These are phyloP conservation scores for Eolophus roseicapilla DNA, from an alignment of 2,113 vertebrate genomes.

Conservation along the genomic window DNA sequence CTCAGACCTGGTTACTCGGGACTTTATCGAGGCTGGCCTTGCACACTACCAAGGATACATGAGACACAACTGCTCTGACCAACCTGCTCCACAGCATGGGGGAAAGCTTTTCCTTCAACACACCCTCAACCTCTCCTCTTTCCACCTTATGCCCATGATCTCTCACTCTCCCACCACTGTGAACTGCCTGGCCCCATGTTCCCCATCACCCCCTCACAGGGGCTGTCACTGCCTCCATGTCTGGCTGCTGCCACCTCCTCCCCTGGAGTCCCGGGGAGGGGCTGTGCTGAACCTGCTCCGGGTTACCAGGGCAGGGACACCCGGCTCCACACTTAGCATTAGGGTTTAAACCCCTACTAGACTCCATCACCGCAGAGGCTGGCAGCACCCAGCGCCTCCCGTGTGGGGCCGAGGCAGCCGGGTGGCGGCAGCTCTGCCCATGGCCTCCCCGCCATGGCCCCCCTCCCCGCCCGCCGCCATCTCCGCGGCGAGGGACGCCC, in stretches of 20 bases:
- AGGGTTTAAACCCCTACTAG: background rate
- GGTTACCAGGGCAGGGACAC: background rate
- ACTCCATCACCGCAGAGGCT: fast-evolving
- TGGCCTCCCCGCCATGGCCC: fast-evolving
- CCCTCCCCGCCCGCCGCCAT: background rate
- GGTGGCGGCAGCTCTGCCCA: background rate
- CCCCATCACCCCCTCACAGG: fast-evolving
- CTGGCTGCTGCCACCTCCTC: background rate
- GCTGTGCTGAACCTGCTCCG: background rate
- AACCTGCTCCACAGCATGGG: background rate
- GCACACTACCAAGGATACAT: background rate
- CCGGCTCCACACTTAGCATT: fast-evolving
- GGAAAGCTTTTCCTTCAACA: background rate
- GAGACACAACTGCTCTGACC: background rate
- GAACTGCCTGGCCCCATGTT: background rate
- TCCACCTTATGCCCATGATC: background rate
- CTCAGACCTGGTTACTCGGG: background rate
- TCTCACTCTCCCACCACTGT: fast-evolving
- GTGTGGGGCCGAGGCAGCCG: fast-evolving
- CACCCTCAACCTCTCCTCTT: background rate
- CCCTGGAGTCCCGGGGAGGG: too few relatives aligned
- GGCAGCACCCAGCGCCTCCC: background rate
- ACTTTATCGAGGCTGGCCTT: background rate
- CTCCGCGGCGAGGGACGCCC: background rate
- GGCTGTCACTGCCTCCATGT: background rate